Conservation (phyloP, 2,797 vertebrate genomes). For the Schizopygopsis pylzovi region DNA sequence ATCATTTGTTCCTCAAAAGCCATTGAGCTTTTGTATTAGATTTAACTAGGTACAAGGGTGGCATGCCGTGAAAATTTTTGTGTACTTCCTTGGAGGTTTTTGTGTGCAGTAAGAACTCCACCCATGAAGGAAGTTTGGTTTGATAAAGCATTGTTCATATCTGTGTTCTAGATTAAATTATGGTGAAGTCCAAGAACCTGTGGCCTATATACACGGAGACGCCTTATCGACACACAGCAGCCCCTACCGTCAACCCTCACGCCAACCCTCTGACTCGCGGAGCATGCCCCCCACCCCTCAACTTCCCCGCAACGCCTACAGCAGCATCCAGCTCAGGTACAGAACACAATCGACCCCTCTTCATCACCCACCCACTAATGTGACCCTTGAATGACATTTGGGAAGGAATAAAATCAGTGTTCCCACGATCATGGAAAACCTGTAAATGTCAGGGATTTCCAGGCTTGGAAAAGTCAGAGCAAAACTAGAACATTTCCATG, state of each 20-base stretch:
- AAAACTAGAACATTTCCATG: background rate
- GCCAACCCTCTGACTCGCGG: constrained; percentile 83
- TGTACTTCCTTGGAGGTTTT: constrained; percentile 30
- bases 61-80: background rate
- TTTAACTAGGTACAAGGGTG: background rate
- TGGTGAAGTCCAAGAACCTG: constrained; percentile 68
- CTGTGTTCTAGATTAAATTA: constrained; percentile 75
- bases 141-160: constrained; percentile 64
- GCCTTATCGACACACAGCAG: constrained; percentile 85
- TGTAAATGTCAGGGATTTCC: background rate
- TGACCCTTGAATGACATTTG: background rate
- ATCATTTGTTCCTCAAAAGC: constrained; percentile 57
- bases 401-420: background rate
- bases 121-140: constrained; percentile 41
- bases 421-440: background rate
- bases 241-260: constrained; percentile 81
- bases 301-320: constrained; percentile 92
- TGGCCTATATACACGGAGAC: constrained; percentile 74
- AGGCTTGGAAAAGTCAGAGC: background rate
- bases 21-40: constrained; percentile 11
- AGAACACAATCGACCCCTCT: background rate
- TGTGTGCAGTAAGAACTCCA: constrained; percentile 38
- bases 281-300: constrained; percentile 96
- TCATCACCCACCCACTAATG: background rate
- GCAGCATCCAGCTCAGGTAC: constrained; percentile 94